Percentiles rank a stretch among this genome's conserved stretches.
phyloP scores from a whole-genome alignment of 2,113 vertebrate species.

The Aegypius monachus region DNA sequence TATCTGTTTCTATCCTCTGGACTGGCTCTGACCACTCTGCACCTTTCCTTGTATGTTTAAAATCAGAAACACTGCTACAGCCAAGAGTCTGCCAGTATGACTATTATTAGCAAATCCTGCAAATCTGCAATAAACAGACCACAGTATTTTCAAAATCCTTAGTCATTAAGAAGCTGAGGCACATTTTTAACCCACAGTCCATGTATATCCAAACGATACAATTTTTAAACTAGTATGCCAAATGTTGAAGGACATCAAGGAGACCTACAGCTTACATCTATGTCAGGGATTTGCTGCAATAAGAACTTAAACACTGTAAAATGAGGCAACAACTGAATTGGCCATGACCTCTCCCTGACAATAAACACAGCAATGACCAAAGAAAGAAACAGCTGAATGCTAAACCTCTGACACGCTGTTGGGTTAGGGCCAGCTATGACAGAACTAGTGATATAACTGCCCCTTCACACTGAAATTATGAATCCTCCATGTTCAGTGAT shows the following conservation, averaged over 20 bases:
- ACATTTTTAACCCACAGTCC: background rate
- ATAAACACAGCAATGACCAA: background rate
- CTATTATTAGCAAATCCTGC: background rate
- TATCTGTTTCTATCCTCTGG: background rate
- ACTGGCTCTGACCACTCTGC: background rate
- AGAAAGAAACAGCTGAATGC: background rate
- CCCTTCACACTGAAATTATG: background rate
- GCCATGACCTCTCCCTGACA: background rate
- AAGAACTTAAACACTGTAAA: background rate
- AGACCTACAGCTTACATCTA: background rate
- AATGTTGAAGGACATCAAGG: background rate
- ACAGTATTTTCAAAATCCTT: background rate
- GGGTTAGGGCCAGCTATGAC: background rate
- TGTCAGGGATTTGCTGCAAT: background rate
- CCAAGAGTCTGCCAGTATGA: background rate
- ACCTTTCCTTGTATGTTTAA: background rate
- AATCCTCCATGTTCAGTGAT: background rate
- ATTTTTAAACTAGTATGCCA: background rate
- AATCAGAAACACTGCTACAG: background rate
- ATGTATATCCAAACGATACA: accelerated
- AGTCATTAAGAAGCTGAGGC: background rate
- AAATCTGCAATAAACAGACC: background rate
- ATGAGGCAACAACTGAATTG: background rate
- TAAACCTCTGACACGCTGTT: background rate
- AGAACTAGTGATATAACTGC: background rate